Evolutionary conservation across 2,797 vertebrate genomes (phyloP).

Genomic region (Gymnoscopelus braueri): DNA sequence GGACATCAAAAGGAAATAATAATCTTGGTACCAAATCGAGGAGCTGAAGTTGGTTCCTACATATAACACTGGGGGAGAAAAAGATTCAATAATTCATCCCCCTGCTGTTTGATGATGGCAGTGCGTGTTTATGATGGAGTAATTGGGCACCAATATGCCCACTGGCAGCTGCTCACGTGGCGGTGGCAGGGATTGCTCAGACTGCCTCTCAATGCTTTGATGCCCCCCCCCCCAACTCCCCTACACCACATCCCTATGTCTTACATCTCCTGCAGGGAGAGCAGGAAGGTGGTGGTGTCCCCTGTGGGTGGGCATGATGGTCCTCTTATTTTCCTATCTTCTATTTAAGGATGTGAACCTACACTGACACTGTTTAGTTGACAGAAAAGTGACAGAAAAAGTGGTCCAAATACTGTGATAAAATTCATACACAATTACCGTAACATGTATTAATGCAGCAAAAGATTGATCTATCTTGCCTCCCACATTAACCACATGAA

Average conservation of each 20-base stretch:
- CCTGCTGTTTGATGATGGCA: slow-evolving; percentile 68
- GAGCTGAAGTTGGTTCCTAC: slow-evolving; percentile 36
- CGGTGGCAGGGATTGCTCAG: slow-evolving; percentile 27
- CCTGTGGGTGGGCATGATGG: neutral
- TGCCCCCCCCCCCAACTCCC: slow-evolving; percentile 21
- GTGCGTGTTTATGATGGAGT: slow-evolving; percentile 52
- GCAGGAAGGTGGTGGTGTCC: slow-evolving; percentile 25
- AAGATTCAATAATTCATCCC: slow-evolving; percentile 69
- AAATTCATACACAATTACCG: too few species aligned
- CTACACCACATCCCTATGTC: neutral
- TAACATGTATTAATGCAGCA: too few species aligned
- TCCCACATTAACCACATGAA: too few species aligned
- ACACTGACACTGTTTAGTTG: too few species aligned
- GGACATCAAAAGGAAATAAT: slow-evolving; percentile 51
- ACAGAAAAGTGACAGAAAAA: too few species aligned
- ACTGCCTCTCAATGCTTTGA: slow-evolving; percentile 55
- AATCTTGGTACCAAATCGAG: slow-evolving; percentile 13
- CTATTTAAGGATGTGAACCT: neutral
- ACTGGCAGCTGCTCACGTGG: slow-evolving; percentile 67
- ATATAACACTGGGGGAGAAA: slow-evolving; percentile 41
- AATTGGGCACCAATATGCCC: slow-evolving; percentile 63
- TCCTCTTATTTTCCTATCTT: neutral
- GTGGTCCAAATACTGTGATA: too few species aligned
- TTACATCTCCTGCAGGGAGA: slow-evolving; percentile 32
- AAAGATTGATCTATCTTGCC: too few species aligned